Evolutionary conservation across 2,113 vertebrate species (phyloP), one percentile per base, ranked within the genome.

Genomic region (Indicator maculatus): DNA sequence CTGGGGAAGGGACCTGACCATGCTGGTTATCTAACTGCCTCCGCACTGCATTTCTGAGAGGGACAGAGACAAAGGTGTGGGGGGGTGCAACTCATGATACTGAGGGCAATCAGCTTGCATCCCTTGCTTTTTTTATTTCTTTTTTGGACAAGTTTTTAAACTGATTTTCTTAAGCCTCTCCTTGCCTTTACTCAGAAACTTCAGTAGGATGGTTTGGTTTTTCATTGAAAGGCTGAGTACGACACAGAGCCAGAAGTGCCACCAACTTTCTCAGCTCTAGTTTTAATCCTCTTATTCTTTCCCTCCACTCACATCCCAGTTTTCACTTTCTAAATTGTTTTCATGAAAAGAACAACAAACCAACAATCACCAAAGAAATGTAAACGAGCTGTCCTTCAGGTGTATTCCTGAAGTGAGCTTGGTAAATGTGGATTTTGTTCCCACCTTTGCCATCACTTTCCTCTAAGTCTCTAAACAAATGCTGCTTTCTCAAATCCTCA

Each of bases 401-500:
- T 17, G 41, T 26, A 33, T 26, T 81, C 76, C 59, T 13, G 4
- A 89, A 83, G 64, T 0, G 0, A 88, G 70, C 36, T 41, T 5
- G 0, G 69, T 65, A 86, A 94, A 74, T 0, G 0, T 0, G 3
- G 12, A 66, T 74, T 89, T 91, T 84, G 16, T 65, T 83, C 33
- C 79, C 5, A 3, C 15, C 52, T 74, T 63, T 65, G 53, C 75
- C 31, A 38, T 55, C 73, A 69, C 36, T 44, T 64, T 77, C 27
- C n/a, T 70, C 31, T 24, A 74, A 55, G 52, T 18, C n/a, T 65
- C 31, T 0, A 1, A 89, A 63, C 2, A 41, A 71, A 79, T 1
- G 5, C 7, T 36, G 33, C 13, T 50, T 73, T 60, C 69, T 60
- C 0, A 0, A 55, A 16, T 65, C 30, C 39, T 21, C 12, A 9